Percentiles rank a stretch among this genome's conserved stretches.
Evolutionary conservation across 2,888 invertebrate species (phyloP).

Genomic region (Eupithecia insigniata): DNA sequence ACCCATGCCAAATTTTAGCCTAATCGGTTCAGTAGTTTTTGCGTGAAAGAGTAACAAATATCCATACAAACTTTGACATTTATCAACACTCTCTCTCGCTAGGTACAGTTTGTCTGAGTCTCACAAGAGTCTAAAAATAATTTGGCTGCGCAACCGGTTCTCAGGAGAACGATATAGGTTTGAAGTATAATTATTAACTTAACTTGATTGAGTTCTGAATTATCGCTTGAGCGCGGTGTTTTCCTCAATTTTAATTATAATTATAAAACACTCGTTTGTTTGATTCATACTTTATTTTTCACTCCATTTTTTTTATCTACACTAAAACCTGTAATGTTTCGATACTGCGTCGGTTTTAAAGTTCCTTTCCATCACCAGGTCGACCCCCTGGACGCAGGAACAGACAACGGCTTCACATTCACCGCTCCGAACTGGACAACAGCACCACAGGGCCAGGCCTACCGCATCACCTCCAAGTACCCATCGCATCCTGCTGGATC

Average conservation of each 20-base stretch:
- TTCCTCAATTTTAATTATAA: not conserved
- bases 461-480: conserved; percentile 93
- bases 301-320: not conserved
- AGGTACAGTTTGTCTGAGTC: too few species aligned
- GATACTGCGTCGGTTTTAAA: not conserved
- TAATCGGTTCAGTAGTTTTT: too few species aligned
- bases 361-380: conserved; percentile 80
- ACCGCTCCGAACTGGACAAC: conserved; percentile 98
- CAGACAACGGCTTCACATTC: conserved; percentile 97
- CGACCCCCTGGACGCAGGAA: conserved; percentile 96
- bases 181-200: too few species aligned
- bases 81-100: too few species aligned
- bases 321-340: not conserved
- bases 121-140: not conserved
- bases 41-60: too few species aligned
- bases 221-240: not conserved
- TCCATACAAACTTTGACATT: too few species aligned
- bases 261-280: not conserved
- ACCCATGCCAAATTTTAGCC: too few species aligned
- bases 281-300: not conserved
- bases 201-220: not conserved
- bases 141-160: not conserved
- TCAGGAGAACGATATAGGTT: not conserved
- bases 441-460: conserved; percentile 93
- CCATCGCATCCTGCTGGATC: conserved; percentile 97